Base-by-base conservation (phyloP, 1,140 invertebrate species). In the Drosophila ambigua region DNA sequence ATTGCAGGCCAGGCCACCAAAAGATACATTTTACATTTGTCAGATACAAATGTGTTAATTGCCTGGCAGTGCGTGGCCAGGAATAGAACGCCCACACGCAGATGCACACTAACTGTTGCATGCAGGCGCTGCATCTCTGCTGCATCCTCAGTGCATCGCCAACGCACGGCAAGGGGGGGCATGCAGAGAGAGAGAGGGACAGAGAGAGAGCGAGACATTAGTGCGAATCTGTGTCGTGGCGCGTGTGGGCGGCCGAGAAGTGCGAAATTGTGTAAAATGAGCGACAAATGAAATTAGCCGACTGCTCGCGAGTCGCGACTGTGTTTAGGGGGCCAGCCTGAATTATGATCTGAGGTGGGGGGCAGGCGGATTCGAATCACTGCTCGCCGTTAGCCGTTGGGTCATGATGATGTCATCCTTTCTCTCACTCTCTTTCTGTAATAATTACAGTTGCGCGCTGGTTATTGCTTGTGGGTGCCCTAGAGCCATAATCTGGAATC, bases 21-120 rank as follows among this genome's bases (percentile, higher is more conserved):
- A 68, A 87, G 81, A 84, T 84, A 77, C 77, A 85, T 63, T 78
- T 81, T 87, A 66, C 78, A 87, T 87, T 88, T 87, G 82, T 88
- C 82, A 87, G 82, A 87, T 87, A 88, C 83, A 87, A 88, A 87
- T 82, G 83, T 88, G 82, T 87, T 85, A 85, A 85, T 85, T 85
- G 82, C 78, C 71, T 73, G 53, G 62, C 79, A 75, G 59, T 82
- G 82, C 83, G 71, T 88, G 74, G 74, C 78, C 81, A 85, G 81
- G 81, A 87, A 85, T 85, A 85, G 81, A 85, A 87, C 83, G 74
- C 81, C 81, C 81, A 87, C 81, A 75, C 81, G 78, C 81, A 75
- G 65, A 69, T 39, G 35, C 31, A 35, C 31, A 35, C 31, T 35
- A 4, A 71, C 54, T 43, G 66, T 72, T 72, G 23, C 23, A 24